These are phyloP conservation scores for Chloromyia formosa DNA, from an alignment of 2,888 invertebrate species.

Conservation along the genomic window DNA sequence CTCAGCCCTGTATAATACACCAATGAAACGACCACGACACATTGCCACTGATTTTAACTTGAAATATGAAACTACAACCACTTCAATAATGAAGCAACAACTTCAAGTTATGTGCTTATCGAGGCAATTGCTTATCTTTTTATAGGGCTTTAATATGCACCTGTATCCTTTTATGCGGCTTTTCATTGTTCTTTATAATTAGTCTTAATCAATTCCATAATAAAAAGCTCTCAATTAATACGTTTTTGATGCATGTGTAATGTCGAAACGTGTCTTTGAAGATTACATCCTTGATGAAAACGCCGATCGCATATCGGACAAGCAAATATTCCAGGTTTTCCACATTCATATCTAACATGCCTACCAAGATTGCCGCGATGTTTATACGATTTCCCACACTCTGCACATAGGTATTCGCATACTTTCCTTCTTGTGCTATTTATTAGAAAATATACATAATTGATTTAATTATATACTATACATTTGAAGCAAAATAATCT, in stretches of 20 bases:
- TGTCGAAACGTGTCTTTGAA: conserved; percentile 50
- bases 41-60: too few species aligned
- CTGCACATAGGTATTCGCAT: conserved; percentile 45
- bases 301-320: conserved; percentile 60
- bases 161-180: too few species aligned
- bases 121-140: too few species aligned
- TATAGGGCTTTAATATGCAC: too few species aligned
- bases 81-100: too few species aligned
- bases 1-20: too few species aligned
- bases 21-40: too few species aligned
- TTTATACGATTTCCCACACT: conserved; percentile 60
- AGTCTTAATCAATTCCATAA: too few species aligned
- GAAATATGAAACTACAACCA: too few species aligned
- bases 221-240: conserved; percentile 46
- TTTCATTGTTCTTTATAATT: too few species aligned
- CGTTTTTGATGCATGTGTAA: conserved; percentile 49
- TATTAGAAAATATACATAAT: neutral
- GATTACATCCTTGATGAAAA: conserved; percentile 58
- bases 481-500: too few species aligned
- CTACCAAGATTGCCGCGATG: conserved; percentile 80
- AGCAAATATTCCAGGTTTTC: conserved; percentile 59
- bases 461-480: conserved; percentile 30
- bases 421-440: conserved; percentile 44
- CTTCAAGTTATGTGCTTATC: too few species aligned
- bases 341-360: conserved; percentile 64